Evolutionary conservation across 2,888 invertebrate genomes (phyloP).

Genomic region (Palloptera scutellata): DNA sequence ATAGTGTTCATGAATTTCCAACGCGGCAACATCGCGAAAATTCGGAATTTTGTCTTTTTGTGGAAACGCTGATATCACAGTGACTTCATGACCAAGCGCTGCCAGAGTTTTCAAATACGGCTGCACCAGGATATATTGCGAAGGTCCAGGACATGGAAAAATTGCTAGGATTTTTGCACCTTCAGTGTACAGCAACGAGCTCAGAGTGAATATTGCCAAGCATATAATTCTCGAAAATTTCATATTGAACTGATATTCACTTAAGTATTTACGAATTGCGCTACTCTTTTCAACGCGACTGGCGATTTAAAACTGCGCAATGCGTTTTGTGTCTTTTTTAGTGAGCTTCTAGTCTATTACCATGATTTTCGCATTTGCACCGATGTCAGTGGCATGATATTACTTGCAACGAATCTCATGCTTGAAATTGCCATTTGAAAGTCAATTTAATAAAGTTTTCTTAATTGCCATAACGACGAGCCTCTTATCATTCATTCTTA

Average conservation of each 20-base stretch:
- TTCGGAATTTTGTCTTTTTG: conserved; percentile 49
- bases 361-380: too few species aligned
- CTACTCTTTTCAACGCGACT: too few species aligned
- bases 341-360: too few species aligned
- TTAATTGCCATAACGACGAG: too few species aligned
- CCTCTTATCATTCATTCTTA: too few species aligned
- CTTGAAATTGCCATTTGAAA: too few species aligned
- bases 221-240: neutral
- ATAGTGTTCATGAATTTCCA: conserved; percentile 30
- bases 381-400: too few species aligned
- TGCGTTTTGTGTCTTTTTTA: too few species aligned
- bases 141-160: conserved; percentile 45
- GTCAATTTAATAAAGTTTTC: too few species aligned
- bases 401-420: too few species aligned
- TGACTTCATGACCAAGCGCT: conserved; percentile 59
- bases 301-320: too few species aligned
- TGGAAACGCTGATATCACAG: conserved; percentile 55
- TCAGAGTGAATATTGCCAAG: neutral
- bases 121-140: conserved; percentile 52
- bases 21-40: conserved; percentile 44
- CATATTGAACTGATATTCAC: neutral
- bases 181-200: conserved; percentile 37
- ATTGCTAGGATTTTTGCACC: conserved; percentile 38
- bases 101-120: conserved; percentile 54
- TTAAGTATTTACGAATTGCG: too few species aligned